These are phyloP conservation scores for Synergus laeviventris DNA, from an alignment of 2,888 invertebrate species.

Conservation along the genomic window DNA sequence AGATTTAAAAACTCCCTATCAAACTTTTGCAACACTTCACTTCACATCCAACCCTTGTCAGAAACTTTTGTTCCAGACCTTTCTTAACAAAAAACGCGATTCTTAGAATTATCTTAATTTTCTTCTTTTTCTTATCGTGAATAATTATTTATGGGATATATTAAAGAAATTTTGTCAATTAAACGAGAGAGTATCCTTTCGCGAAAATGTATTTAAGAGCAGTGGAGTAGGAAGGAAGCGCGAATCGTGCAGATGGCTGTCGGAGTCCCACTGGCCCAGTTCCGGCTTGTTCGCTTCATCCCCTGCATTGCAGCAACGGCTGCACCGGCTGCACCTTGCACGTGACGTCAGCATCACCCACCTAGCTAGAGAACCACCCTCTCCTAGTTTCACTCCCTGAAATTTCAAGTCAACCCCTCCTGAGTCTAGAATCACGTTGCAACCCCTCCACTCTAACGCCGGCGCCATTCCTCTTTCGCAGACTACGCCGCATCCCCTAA, in stretches of 20 bases:
- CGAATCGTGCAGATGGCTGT: constrained; percentile 67
- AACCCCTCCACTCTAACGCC: constrained; percentile 15
- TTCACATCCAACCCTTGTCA: not conserved
- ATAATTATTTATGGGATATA: not conserved
- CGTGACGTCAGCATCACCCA: constrained; percentile 66
- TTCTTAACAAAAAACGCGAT: not conserved
- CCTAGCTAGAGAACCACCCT: constrained; percentile 45
- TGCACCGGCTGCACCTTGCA: constrained; percentile 68
- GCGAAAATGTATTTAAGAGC: not conserved
- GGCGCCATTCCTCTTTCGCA: constrained; percentile 34
- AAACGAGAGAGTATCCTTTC: not conserved
- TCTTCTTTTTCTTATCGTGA: not conserved
- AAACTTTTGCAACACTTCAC: not conserved
- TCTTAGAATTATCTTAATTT: not conserved
- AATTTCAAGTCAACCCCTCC: constrained; percentile 35
- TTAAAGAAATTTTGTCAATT: not conserved
- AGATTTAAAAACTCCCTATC: too few species aligned
- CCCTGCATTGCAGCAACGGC: constrained; percentile 60
- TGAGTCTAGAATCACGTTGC: constrained; percentile 5
- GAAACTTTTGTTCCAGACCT: too few species aligned
- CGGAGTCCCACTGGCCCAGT: constrained; percentile 75
- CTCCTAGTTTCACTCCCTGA: constrained; percentile 15
- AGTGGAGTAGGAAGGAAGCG: constrained; percentile 33
- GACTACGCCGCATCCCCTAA: constrained; percentile 17
- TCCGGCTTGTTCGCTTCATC: constrained; percentile 67